Evolutionary conservation across 2,113 vertebrate genomes (phyloP).

Genomic region (Pholis gunnellus): DNA sequence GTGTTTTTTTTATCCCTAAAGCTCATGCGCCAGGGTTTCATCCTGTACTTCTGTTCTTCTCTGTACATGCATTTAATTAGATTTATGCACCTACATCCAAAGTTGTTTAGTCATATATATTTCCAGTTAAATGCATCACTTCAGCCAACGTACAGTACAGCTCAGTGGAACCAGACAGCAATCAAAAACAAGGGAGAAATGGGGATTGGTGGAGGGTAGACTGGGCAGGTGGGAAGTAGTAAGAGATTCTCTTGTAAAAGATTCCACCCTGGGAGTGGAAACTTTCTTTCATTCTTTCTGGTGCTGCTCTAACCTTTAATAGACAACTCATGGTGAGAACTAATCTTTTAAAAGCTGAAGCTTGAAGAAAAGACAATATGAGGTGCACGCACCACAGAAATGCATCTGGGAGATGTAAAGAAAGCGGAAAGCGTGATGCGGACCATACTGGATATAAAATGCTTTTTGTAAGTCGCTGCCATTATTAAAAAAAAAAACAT

Average conservation of each 20-base stretch:
- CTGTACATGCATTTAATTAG: slow-evolving; percentile 28
- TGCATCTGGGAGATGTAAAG: slow-evolving; percentile 67
- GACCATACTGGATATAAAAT: slow-evolving; percentile 67
- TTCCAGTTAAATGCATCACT: background rate
- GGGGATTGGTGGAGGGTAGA: slow-evolving; percentile 22
- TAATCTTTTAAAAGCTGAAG: slow-evolving; percentile 63
- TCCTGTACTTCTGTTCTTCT: slow-evolving; percentile 22
- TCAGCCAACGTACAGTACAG: background rate
- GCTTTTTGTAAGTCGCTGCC: slow-evolving; percentile 38
- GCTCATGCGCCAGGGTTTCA: slow-evolving; percentile 28
- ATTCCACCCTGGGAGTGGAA: slow-evolving; percentile 72
- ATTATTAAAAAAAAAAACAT: slow-evolving; percentile 37
- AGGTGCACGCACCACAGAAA: slow-evolving; percentile 57
- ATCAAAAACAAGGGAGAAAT: slow-evolving; percentile 14
- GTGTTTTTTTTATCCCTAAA: slow-evolving; percentile 55
- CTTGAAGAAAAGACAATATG: slow-evolving; percentile 66
- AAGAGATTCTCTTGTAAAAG: slow-evolving; percentile 63
- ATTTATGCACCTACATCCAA: slow-evolving; percentile 19
- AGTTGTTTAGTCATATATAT: background rate
- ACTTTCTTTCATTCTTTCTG: slow-evolving; percentile 50
- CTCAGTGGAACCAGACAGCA: slow-evolving; percentile 6
- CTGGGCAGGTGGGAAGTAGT: slow-evolving; percentile 67
- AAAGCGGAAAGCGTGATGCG: slow-evolving; percentile 40
- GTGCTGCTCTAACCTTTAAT: slow-evolving; percentile 63
- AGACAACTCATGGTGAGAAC: slow-evolving; percentile 67